Evolutionary conservation across 1,140 invertebrate genomes (phyloP), one percentile per base, ranked within the genome.

Genomic region (Drosophila aff.): DNA sequence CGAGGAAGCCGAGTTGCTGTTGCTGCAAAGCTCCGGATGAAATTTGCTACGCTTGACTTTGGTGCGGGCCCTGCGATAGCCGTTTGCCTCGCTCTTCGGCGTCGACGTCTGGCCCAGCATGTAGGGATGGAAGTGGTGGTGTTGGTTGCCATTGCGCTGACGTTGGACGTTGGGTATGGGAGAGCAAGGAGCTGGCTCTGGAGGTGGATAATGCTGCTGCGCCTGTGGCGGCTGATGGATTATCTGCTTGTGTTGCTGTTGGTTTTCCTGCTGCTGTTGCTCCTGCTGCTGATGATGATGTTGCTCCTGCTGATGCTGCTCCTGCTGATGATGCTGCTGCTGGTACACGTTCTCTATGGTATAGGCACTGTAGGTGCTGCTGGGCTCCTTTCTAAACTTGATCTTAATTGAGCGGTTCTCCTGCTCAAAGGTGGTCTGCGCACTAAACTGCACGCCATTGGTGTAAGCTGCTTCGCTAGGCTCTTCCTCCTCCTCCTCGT

Each of bases 371-470:
- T 90, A 92, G 44, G 82, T 81, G 79, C 76, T 92, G 62, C 91
- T 91, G 64, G 71, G 79, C 53, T 92, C 89, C 68, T 92, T 92
- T 58, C 76, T 92, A 26, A 92, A 92, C 60, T 92, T 92, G 33
- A 93, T 92, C 76, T 91, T 92, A 5, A 92, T 91, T 11, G 91
- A 91, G 65, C 92, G 84, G 66, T 92, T 93, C 65, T 91, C 73
- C 47, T 91, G 72, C 67, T 84, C 85, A 11, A 73, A 84, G 18
- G 85, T 79, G 31, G 85, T 81, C 40, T 92, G 84, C 9, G 76
- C 76, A 26, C 72, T 81, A 13, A 92, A 91, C 38, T 91, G 84
- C 52, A 80, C 73, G 23, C 73, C 76, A 59, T 91, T 84, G 13
- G 75, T 72, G 44, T 72, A 83, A 5, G 40, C 40, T 55, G 40